These are phyloP conservation scores for Drepana falcataria DNA, from an alignment of 2,888 invertebrate species.

Conservation along the genomic window DNA sequence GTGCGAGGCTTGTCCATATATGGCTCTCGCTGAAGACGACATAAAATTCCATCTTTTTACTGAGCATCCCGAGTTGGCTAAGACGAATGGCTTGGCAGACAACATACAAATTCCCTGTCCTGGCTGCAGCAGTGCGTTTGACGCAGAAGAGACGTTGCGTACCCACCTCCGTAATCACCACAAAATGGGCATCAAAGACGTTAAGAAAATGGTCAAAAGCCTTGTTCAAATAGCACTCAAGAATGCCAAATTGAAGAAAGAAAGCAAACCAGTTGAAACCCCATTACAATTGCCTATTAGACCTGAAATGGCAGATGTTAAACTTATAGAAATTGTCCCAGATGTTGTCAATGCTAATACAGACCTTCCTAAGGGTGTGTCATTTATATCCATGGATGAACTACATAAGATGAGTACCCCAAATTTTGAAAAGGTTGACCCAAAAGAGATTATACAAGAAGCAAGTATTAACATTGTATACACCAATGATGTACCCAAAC, in stretches of 20 bases:
- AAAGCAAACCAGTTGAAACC: slow-evolving; percentile 30
- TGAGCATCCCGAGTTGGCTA: slow-evolving; percentile 66
- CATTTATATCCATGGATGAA: slow-evolving; percentile 68
- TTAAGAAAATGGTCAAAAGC: slow-evolving; percentile 78
- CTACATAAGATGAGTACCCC: slow-evolving; percentile 69
- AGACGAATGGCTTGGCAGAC: slow-evolving; percentile 73
- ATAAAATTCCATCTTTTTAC: slow-evolving; percentile 75
- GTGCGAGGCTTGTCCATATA: slow-evolving; percentile 76
- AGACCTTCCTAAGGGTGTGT: slow-evolving; percentile 61
- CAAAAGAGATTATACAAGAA: slow-evolving; percentile 70
- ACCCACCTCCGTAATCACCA: slow-evolving; percentile 84
- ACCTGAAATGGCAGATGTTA: slow-evolving; percentile 47
- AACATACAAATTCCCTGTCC: slow-evolving; percentile 81
- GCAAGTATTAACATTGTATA: slow-evolving; percentile 73
- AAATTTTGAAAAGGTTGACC: slow-evolving; percentile 68
- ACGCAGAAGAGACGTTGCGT: slow-evolving; percentile 79
- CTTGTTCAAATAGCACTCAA: slow-evolving; percentile 69
- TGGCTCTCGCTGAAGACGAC: slow-evolving; percentile 73
- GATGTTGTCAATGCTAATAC: slow-evolving; percentile 46
- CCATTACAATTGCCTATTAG: slow-evolving; percentile 19
- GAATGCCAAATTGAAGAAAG: slow-evolving; percentile 65
- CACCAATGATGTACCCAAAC: slow-evolving; percentile 56
- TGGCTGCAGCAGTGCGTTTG: slow-evolving; percentile 83
- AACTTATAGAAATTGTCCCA: slow-evolving; percentile 69
- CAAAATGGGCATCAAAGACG: slow-evolving; percentile 80